phyloP scores from a whole-genome alignment of 2,888 invertebrate genomes.

The Drosophila fulvimacula region DNA sequence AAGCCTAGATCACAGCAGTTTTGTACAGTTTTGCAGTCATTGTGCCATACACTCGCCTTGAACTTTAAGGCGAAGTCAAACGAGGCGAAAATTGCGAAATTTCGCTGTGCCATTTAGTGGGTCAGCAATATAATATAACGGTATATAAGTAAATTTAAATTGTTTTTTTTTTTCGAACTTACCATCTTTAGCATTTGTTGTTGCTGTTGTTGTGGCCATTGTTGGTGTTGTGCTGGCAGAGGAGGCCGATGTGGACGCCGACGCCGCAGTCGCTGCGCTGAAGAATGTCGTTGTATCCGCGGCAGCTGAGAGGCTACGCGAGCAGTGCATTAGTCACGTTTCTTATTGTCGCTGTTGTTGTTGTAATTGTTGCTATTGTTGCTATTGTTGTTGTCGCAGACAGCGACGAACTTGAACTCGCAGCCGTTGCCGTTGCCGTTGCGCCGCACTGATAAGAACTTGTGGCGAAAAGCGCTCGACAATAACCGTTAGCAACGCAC shows the following conservation, averaged over 20 bases:
- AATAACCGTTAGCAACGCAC: slow-evolving; percentile 27
- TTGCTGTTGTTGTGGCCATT: slow-evolving; percentile 78
- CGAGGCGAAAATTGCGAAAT: slow-evolving; percentile 7
- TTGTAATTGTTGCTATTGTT: slow-evolving; percentile 11
- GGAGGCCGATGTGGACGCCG: slow-evolving; percentile 53
- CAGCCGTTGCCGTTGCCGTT: slow-evolving; percentile 11
- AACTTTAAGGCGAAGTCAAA: slow-evolving; percentile 28
- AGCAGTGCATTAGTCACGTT: slow-evolving; percentile 88
- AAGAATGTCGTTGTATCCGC: slow-evolving; percentile 86
- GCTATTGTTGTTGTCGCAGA: slow-evolving; percentile 21
- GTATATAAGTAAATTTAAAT: slow-evolving; percentile 9
- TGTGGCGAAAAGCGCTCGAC: slow-evolving; percentile 52
- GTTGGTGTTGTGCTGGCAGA: slow-evolving; percentile 74
- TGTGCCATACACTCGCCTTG: slow-evolving; percentile 29
- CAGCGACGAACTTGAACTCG: slow-evolving; percentile 50
- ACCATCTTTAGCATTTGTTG: slow-evolving; percentile 90
- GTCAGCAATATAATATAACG: slow-evolving; percentile 24
- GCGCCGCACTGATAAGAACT: slow-evolving; percentile 46
- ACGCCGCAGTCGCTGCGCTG: slow-evolving; percentile 82
- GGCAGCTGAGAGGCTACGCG: slow-evolving; percentile 91
- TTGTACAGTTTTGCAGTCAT: slow-evolving; percentile 20
- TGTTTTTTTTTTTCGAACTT: slow-evolving; percentile 82
- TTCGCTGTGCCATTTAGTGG: slow-evolving; percentile 22
- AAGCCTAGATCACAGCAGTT: too few relatives aligned
- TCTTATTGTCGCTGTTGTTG: slow-evolving; percentile 38